These are phyloP conservation scores for Mus caroli DNA, from an alignment of 2,797 vertebrate species.

Conservation along the genomic window DNA sequence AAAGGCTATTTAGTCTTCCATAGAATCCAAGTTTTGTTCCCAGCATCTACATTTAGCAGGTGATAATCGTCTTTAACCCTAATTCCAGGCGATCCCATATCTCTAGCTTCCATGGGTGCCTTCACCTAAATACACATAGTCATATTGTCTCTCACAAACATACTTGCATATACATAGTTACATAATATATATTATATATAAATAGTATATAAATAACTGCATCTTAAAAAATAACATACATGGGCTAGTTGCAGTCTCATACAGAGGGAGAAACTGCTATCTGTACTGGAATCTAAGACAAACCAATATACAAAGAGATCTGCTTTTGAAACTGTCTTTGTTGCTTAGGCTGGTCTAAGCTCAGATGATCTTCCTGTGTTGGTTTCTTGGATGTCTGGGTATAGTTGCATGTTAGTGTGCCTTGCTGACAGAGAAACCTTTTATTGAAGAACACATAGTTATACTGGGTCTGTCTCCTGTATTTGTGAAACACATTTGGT, in stretches of 20 bases:
- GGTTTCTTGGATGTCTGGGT: background rate
- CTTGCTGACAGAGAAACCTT: background rate
- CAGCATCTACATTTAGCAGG: background rate
- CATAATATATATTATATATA: background rate
- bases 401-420: background rate
- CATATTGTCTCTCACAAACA: background rate
- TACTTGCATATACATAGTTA: background rate
- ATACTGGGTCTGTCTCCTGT: background rate
- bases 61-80: background rate
- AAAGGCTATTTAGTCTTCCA: background rate
- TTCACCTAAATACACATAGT: background rate
- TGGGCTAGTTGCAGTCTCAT: background rate
- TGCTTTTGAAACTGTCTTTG: background rate
- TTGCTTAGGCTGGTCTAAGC: background rate
- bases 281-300: background rate
- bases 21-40: background rate
- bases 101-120: background rate
- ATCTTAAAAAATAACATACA: slow-evolving; percentile 20
- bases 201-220: background rate
- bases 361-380: background rate
- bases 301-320: background rate
- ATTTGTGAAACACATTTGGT: background rate
- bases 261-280: background rate
- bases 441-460: slow-evolving; percentile 12
- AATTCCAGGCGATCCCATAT: background rate